Base-by-base conservation (phyloP, 2,113 vertebrate genomes). In the Tragulus kanchil region DNA sequence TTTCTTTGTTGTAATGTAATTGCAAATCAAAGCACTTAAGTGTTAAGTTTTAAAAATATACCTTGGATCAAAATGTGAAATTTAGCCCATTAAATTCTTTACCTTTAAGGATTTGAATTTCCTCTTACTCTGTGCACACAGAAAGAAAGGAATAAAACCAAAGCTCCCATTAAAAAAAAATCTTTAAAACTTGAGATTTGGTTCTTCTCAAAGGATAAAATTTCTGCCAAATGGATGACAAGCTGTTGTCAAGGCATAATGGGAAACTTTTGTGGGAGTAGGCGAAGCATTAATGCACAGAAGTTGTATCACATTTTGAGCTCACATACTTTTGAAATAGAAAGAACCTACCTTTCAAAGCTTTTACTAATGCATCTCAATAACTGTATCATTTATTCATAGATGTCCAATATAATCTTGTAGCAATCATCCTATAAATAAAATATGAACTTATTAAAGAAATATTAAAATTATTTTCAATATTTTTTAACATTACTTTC, bases 201-300 rank as follows among this genome's bases (percentile, higher is more conserved):
- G 67, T 97, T 97, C 45, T 97, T 97, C 84, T 92, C 50, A 95
- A 97, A 97, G 95, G 67, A 81, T 94, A 96, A 97, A 95, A 95
- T 69, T 94, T 89, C 86, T 98, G 89, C 96, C 96, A 97, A 96
- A 91, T 96, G 95, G 93, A 90, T 97, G 93, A 94, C 96, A 98
- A 96, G 96, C 96, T 96, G 95, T 92, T 94, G 81, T 94, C 45
- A 87, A 86, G 86, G 71, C 69, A 62, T 85, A 94, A 93, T 45
- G 82, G 64, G 48, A 91, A 73, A 64, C 3, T 67, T 95, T 93
- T 77, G 96, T 75, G 91, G 94, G 96, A 58, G 95, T 89, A 15
- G 31, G 89, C 17, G 3, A 69, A 28, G 61, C 50, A 83, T 91
- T 91, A 69, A 92, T 45, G 86, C 85, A 87, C 85, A 89, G 36